phyloP scores from a whole-genome alignment of 2,113 vertebrate genomes.

The Canis aureus region DNA sequence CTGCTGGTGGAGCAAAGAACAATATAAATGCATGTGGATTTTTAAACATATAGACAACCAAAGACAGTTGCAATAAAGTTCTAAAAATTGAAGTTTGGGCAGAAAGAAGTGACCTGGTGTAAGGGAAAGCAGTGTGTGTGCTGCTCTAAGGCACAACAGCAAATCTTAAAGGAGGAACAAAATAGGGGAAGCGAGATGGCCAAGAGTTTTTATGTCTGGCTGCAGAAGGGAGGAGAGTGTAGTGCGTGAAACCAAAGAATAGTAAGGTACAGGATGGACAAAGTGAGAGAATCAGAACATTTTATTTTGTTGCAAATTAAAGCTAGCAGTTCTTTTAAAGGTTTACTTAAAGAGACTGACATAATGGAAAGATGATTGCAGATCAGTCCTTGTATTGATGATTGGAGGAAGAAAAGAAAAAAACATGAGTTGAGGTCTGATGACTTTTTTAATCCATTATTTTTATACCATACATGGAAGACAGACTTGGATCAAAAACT shows the following conservation, averaged over 20 bases:
- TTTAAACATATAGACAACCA: background rate
- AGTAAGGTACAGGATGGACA: background rate
- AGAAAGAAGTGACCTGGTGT: slow-evolving; percentile 12
- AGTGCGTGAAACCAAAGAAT: background rate
- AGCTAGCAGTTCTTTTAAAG: slow-evolving; percentile 33
- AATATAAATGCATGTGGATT: background rate
- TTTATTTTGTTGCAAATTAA: slow-evolving; percentile 67
- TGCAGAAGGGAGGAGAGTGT: background rate
- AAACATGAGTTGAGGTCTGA: background rate
- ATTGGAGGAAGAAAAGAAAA: background rate
- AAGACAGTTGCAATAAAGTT: background rate
- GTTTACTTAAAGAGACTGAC: slow-evolving; percentile 65
- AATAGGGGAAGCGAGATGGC: background rate
- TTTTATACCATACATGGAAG: background rate
- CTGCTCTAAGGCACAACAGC: background rate
- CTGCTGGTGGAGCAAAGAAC: background rate
- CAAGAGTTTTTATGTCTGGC: background rate
- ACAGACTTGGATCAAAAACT: slow-evolving; percentile 33
- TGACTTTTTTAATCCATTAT: slow-evolving; percentile 42
- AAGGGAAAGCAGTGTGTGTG: background rate
- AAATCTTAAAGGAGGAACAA: slow-evolving; percentile 46
- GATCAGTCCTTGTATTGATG: slow-evolving; percentile 16
- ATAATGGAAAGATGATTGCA: slow-evolving; percentile 38
- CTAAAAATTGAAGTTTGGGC: slow-evolving; percentile 22
- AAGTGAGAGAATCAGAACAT: background rate